Evolutionary conservation across 1,140 invertebrate genomes (phyloP).

Genomic region (Forficula auricularia): DNA sequence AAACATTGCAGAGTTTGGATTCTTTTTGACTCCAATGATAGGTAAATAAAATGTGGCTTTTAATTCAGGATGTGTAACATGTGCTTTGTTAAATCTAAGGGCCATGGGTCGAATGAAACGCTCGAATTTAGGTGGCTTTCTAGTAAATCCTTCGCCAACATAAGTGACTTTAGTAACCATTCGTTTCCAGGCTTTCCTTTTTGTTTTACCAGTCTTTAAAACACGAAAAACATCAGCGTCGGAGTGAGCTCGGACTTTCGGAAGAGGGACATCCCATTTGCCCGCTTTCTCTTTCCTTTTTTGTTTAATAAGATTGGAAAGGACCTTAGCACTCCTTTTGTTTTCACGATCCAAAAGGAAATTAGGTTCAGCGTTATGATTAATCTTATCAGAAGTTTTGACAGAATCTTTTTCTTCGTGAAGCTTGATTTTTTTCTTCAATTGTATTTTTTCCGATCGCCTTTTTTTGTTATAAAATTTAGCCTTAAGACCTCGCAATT

Average conservation of each 20-base stretch:
- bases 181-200: slow-evolving; percentile 94
- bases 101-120: slow-evolving; percentile 98
- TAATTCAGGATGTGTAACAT: slow-evolving; percentile 97
- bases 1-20: slow-evolving; percentile 93
- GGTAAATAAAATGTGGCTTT: slow-evolving; percentile 97
- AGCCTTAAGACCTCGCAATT: slow-evolving; percentile 86
- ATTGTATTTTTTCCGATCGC: slow-evolving; percentile 95
- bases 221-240: slow-evolving; percentile 97
- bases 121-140: slow-evolving; percentile 99
- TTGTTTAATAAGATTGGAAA: slow-evolving; percentile 99
- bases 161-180: slow-evolving; percentile 99
- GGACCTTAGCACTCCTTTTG: slow-evolving; percentile 81
- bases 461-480: slow-evolving; percentile 95
- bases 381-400: slow-evolving; percentile 61
- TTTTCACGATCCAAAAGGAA: slow-evolving; percentile 93
- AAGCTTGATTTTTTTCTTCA: slow-evolving; percentile 92
- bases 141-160: slow-evolving; percentile 94
- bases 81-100: slow-evolving; percentile 85
- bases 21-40: slow-evolving; percentile 98
- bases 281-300: slow-evolving; percentile 99
- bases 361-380: slow-evolving; percentile 83
- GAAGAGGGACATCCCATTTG: slow-evolving; percentile 99
- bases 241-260: slow-evolving; percentile 93
- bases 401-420: slow-evolving; percentile 83
- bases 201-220: slow-evolving; percentile 83